A percentile compares a stretch with the other conserved stretches of the same genome.
Evolutionary conservation across 2,888 invertebrate genomes (phyloP).

Genomic region (Desoria tigrina): DNA sequence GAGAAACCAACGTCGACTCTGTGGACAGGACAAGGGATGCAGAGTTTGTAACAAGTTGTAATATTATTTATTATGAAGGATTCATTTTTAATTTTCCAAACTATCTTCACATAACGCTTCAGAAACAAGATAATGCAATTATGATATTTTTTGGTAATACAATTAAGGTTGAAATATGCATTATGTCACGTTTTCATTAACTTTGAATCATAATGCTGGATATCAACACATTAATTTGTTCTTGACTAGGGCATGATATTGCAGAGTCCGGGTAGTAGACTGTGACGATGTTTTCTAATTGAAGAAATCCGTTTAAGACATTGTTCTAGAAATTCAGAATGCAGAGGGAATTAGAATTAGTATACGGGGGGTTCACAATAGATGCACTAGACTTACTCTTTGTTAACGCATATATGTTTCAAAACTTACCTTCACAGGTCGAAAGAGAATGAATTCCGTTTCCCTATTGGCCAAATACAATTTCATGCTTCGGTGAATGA

Average conservation of each 20-base stretch:
- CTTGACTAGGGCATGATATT: constrained; percentile 87
- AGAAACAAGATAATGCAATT: not conserved
- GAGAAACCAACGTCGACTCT: constrained; percentile 9
- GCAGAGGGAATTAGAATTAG: not conserved
- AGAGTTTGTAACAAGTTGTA: not conserved
- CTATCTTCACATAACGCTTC: no score
- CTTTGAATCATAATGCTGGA: constrained; percentile 63
- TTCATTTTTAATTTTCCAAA: no score
- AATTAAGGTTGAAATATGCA: no score
- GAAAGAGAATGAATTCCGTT: constrained; percentile 93
- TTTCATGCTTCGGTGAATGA: constrained; percentile 85
- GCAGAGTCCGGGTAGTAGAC: constrained; percentile 78
- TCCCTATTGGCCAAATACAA: constrained; percentile 94
- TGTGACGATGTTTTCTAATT: constrained; percentile 71
- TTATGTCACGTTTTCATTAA: constrained; percentile 8
- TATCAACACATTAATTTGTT: constrained; percentile 86
- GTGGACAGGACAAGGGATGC: not conserved
- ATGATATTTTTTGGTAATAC: not conserved
- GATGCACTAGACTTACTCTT: no score
- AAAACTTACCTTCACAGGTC: constrained; percentile 77
- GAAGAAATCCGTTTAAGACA: constrained; percentile 82
- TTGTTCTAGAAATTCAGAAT: constrained; percentile 69
- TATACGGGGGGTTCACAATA: no score
- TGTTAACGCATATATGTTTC: no score
- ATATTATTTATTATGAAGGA: no score